Evolutionary conservation across 2,113 vertebrate species (phyloP).

Genomic region (Fregetta grallaria): DNA sequence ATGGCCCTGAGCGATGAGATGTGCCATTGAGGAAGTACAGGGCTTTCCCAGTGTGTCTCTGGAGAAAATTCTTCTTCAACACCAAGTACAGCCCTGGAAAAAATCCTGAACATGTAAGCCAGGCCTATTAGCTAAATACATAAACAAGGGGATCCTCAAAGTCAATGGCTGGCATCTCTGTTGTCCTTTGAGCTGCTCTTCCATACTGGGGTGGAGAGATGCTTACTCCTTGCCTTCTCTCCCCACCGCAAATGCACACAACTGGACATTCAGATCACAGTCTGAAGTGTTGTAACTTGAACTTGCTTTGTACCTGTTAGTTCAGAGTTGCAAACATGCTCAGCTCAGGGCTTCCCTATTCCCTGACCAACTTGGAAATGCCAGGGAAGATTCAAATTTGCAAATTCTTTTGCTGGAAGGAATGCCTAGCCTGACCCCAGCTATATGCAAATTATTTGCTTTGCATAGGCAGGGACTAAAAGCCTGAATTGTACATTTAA

Average conservation of each 20-base stretch:
- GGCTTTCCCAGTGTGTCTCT: not conserved
- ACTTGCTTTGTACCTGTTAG: not conserved
- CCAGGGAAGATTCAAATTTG: not conserved
- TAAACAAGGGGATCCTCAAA: not conserved
- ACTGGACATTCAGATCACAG: not conserved
- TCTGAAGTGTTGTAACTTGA: not conserved
- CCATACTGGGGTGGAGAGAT: not conserved
- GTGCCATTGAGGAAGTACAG: not conserved
- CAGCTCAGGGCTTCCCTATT: not conserved
- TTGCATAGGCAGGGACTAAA: not conserved
- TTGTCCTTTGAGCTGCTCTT: not conserved
- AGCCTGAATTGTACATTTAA: not conserved
- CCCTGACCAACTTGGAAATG: not conserved
- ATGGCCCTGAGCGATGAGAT: not conserved
- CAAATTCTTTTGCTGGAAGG: not conserved
- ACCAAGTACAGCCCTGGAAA: not conserved
- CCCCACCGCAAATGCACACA: not conserved
- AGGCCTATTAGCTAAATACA: not conserved
- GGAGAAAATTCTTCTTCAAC: not conserved
- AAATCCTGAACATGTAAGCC: not conserved
- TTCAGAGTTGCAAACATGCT: not conserved
- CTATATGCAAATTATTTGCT: not conserved
- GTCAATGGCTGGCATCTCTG: not conserved
- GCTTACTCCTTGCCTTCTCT: not conserved
- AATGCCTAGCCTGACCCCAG: not conserved